phyloP scores from a whole-genome alignment of 2,113 vertebrate species.

The Bambusicola thoracicus region DNA sequence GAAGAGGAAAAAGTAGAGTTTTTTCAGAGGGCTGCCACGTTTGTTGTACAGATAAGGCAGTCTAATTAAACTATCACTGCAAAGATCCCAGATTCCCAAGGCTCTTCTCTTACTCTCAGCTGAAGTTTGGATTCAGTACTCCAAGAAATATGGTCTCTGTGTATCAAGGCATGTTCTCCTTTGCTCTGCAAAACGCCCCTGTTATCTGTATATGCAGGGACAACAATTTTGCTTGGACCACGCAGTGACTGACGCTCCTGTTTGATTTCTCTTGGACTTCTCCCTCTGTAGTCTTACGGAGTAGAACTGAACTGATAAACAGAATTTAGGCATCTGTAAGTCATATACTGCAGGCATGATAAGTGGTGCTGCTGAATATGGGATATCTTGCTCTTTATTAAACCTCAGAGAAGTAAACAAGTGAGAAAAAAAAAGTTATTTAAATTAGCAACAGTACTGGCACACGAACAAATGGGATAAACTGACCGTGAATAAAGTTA shows the following conservation, averaged over 20 bases:
- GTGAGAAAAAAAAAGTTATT: constrained; percentile 13
- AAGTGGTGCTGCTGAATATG: not conserved
- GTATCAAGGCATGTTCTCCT: constrained; percentile 60
- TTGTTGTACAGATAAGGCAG: constrained; percentile 54
- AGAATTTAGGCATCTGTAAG: not conserved
- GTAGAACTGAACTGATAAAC: not conserved
- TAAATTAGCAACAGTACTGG: constrained; percentile 12
- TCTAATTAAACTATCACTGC: constrained; percentile 64
- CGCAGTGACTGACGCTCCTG: not conserved
- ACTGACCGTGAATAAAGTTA: not conserved
- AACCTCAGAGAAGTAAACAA: not conserved
- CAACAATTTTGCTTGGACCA: constrained; percentile 43
- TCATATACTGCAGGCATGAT: not conserved
- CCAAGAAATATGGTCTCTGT: constrained; percentile 39
- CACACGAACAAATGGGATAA: constrained; percentile 1
- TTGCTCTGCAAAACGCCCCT: constrained; percentile 18
- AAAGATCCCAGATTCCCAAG: constrained; percentile 36
- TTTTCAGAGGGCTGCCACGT: constrained; percentile 31
- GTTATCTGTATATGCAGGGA: constrained; percentile 34
- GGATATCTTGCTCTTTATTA: not conserved
- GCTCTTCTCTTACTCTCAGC: constrained; percentile 66
- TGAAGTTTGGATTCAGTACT: constrained; percentile 42
- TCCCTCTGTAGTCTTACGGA: not conserved
- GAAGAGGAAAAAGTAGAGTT: constrained; percentile 34
- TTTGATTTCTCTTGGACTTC: constrained; percentile 36